Conservation (phyloP, 2,888 invertebrate genomes). For the Oligia strigilis region DNA sequence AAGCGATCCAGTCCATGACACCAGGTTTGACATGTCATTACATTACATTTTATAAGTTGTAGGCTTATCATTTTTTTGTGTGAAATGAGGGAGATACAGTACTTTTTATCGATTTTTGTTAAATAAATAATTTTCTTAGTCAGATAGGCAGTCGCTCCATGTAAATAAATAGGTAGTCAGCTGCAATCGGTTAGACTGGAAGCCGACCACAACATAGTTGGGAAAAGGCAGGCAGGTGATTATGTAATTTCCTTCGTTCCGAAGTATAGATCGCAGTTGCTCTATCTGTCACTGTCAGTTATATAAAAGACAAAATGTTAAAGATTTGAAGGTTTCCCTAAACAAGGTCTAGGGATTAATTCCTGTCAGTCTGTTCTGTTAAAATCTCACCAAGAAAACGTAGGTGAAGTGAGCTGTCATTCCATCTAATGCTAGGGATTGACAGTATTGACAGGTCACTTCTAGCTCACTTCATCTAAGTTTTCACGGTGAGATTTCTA, state of each 20-base stretch:
- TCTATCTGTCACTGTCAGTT: not conserved
- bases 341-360: not conserved
- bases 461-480: not conserved
- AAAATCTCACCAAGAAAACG: not conserved
- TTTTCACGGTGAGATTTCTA: not conserved
- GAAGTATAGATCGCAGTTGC: not conserved
- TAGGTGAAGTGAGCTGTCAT: not conserved
- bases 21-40: constrained; percentile 81
- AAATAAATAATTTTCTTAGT: not conserved
- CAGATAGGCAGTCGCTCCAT: not conserved
- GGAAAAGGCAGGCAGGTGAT: too few species aligned
- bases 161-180: too few species aligned
- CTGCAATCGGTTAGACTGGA: not conserved
- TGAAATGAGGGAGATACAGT: not conserved
- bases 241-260: not conserved
- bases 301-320: not conserved
- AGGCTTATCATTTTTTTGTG: not conserved
- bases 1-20: constrained; percentile 82
- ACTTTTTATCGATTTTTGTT: not conserved
- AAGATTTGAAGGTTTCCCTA: not conserved
- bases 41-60: constrained; percentile 27
- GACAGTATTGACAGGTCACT: not conserved
- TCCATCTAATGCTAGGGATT: not conserved
- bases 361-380: not conserved
- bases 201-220: not conserved